Evolutionary conservation across 2,113 vertebrate genomes (phyloP).

Genomic region (Ariopsis seemanni): DNA sequence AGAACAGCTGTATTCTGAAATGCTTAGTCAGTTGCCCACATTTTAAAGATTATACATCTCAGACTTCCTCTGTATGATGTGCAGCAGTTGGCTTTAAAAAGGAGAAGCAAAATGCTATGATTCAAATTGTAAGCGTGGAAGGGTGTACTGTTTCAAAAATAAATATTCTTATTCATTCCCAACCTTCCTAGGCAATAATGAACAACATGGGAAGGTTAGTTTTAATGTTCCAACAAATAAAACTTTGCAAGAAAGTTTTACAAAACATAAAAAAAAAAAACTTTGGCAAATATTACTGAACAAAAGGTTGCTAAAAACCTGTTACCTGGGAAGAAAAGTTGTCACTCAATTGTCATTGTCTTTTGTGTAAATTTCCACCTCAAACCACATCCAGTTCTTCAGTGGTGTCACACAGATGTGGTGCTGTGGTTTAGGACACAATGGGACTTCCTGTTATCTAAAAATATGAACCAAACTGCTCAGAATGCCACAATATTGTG

Average conservation of each 20-base stretch:
- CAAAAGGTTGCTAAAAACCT: no score
- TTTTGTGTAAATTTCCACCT: background rate
- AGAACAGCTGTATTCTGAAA: slow-evolving; percentile 8
- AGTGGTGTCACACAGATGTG: background rate
- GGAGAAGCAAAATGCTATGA: background rate
- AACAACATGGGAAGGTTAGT: background rate
- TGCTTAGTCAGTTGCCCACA: background rate
- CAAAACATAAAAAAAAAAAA: background rate
- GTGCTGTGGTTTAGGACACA: background rate
- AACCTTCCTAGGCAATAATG: background rate
- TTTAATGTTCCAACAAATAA: background rate
- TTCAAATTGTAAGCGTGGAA: background rate
- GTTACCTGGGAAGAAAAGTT: background rate
- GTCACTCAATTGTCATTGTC: background rate
- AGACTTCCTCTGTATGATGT: background rate
- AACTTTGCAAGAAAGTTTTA: background rate
- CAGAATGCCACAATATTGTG: background rate
- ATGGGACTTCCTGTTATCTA: background rate
- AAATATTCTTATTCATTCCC: background rate
- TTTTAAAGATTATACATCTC: background rate
- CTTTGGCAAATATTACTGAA: background rate
- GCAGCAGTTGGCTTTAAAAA: background rate
- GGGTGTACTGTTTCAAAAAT: background rate
- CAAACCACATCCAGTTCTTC: background rate
- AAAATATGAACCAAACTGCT: background rate